A percentile compares a stretch with the other conserved stretches of the same genome.
Evolutionary conservation across 2,888 invertebrate species (phyloP).

Genomic region (Hofmannophila pseudospretella): DNA sequence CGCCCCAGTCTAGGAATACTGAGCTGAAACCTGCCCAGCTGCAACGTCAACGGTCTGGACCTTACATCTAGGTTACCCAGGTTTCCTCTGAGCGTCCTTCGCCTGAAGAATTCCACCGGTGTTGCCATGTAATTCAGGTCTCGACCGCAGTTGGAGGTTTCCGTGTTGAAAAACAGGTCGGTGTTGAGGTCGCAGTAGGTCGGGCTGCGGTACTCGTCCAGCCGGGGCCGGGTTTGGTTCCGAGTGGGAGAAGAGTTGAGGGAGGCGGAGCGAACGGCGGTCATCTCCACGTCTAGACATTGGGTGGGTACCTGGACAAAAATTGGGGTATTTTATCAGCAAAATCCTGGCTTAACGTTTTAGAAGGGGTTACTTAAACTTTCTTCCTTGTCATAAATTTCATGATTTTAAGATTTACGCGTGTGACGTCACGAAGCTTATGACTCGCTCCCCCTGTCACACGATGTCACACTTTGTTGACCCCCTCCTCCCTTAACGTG

Average conservation of each 20-base stretch:
- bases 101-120: conserved; percentile 40
- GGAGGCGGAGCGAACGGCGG: conserved; percentile 36
- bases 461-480: too few relatives aligned
- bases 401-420: too few relatives aligned
- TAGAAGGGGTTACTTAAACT: too few relatives aligned
- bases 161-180: conserved; percentile 38
- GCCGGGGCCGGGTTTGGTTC: conserved; percentile 14
- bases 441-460: too few relatives aligned
- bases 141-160: conserved; percentile 30
- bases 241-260: conserved; percentile 34
- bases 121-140: conserved; percentile 51
- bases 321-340: too few relatives aligned
- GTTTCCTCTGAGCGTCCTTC: conserved; percentile 34
- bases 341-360: too few relatives aligned
- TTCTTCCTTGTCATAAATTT: too few relatives aligned
- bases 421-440: too few relatives aligned
- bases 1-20: conserved; percentile 50
- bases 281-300: conserved; percentile 56
- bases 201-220: conserved; percentile 44
- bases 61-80: conserved; percentile 43
- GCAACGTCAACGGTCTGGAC: conserved; percentile 43
- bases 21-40: conserved; percentile 58
- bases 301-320: conserved; percentile 61
- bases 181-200: conserved; percentile 42
- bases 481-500: too few relatives aligned